Percentiles rank a stretch among this genome's conserved stretches.
Evolutionary conservation across 2,888 invertebrate genomes (phyloP).

Genomic region (Oxytorus armatus): DNA sequence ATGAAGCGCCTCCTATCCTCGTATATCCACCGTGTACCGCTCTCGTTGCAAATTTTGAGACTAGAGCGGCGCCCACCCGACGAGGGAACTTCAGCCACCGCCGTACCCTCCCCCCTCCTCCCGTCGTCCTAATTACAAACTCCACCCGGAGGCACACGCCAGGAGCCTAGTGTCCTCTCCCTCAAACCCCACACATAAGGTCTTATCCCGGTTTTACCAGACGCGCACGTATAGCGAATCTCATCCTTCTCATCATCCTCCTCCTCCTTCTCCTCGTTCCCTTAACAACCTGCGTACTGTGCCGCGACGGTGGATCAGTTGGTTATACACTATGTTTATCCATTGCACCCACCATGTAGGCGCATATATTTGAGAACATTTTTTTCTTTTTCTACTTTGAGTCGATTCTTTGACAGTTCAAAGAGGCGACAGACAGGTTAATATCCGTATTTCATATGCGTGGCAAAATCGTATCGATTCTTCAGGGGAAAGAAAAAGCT

Average conservation of each 20-base stretch:
- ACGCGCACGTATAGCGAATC: slow-evolving; percentile 58
- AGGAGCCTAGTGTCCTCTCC: slow-evolving; percentile 49
- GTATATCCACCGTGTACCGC: slow-evolving; percentile 47
- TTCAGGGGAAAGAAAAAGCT: no score
- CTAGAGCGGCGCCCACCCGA: slow-evolving; percentile 30
- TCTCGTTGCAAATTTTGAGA: slow-evolving; percentile 64
- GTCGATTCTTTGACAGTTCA: no score
- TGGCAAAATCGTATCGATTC: no score
- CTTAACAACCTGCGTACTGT: slow-evolving; percentile 11
- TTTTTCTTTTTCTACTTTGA: no score
- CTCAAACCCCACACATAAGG: slow-evolving; percentile 54
- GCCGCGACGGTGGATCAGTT: neutral
- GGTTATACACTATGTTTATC: no score
- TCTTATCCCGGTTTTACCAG: slow-evolving; percentile 66
- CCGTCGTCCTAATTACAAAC: slow-evolving; percentile 65
- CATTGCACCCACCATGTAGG: no score
- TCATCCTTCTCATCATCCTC: no score
- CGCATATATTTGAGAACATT: no score
- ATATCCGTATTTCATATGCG: no score
- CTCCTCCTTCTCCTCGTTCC: neutral
- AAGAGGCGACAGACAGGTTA: no score
- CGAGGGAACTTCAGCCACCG: slow-evolving; percentile 47
- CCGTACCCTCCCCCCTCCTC: slow-evolving; percentile 45
- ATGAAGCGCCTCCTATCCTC: slow-evolving; percentile 52
- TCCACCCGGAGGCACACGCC: slow-evolving; percentile 39